Percentiles rank a stretch among this genome's conserved stretches.
Evolutionary conservation across 2,888 invertebrate genomes (phyloP).

Genomic region (Chydorus sphaericus): DNA sequence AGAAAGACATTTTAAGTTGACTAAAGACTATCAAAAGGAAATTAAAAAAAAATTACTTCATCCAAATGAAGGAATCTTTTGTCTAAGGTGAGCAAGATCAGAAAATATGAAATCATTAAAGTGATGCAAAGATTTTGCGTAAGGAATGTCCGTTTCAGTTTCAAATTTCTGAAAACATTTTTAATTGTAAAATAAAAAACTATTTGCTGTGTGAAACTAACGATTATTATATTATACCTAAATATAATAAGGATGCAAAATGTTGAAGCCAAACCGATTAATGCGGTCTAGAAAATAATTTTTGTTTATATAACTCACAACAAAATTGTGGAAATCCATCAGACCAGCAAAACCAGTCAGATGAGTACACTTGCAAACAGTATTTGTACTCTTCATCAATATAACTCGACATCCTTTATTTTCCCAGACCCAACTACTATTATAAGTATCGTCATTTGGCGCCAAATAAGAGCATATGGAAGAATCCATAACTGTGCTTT

Average conservation of each 20-base stretch:
- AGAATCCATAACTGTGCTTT: conserved; percentile 15
- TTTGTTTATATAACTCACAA: no score
- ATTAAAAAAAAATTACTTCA: conserved; percentile 18
- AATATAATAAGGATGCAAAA: conserved; percentile 25
- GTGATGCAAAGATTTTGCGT: conserved; percentile 38
- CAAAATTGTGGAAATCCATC: conserved; percentile 28
- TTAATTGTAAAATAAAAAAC: no score
- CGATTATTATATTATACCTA: conserved; percentile 23
- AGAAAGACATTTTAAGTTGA: no score
- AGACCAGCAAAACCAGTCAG: conserved; percentile 30
- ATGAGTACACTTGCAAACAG: conserved; percentile 29
- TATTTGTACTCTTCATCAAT: conserved; percentile 25
- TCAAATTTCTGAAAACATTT: conserved; percentile 8
- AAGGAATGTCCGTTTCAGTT: conserved; percentile 34
- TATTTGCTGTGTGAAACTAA: no score
- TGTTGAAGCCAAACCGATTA: conserved; percentile 19
- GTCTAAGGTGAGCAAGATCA: conserved; percentile 30
- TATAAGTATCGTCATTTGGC: background rate
- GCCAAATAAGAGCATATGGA: conserved; percentile 7
- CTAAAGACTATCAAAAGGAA: no score
- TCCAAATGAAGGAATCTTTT: conserved; percentile 17
- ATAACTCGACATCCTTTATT: conserved; percentile 22
- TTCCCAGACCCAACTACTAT: conserved; percentile 21
- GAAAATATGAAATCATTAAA: conserved; percentile 34
- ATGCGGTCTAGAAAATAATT: conserved; percentile 18